These are phyloP conservation scores for Dorcus parallelipipedus DNA, from an alignment of 2,888 invertebrate genomes.

Conservation along the genomic window DNA sequence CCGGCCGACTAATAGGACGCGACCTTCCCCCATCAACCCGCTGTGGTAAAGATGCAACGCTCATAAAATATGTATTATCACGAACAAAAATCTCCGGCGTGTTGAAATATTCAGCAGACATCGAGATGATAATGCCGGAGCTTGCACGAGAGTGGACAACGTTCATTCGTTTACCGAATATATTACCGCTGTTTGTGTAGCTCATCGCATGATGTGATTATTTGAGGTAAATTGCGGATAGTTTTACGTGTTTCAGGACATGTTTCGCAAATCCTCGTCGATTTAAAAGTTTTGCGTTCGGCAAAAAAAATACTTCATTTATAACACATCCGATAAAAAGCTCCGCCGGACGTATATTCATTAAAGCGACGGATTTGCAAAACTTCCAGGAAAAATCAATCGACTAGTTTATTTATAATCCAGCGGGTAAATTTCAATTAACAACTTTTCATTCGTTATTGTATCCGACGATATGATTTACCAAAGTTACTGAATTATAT, in stretches of 20 bases:
- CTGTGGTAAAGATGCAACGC: conserved; percentile 37
- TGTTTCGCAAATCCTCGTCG: too few species aligned
- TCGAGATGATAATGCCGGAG: conserved; percentile 33
- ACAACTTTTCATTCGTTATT: too few species aligned
- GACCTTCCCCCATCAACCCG: conserved; percentile 6
- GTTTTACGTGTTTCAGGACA: background rate
- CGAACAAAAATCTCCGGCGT: conserved; percentile 48
- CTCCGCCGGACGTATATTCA: too few species aligned
- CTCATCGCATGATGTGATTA: conserved; percentile 5
- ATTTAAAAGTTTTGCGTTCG: too few species aligned
- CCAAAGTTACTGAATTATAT: too few species aligned
- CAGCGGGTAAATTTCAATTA: too few species aligned
- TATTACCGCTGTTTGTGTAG: conserved; percentile 34
- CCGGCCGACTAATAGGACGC: conserved; percentile 32
- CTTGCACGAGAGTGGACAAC: conserved; percentile 24
- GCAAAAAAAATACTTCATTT: too few species aligned
- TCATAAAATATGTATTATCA: conserved; percentile 51
- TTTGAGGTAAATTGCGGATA: background rate
- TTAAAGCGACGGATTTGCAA: too few species aligned
- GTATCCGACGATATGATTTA: too few species aligned
- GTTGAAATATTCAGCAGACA: conserved; percentile 45
- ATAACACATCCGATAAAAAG: too few species aligned
- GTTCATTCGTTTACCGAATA: conserved; percentile 33
- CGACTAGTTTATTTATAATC: too few species aligned
- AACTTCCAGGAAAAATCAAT: too few species aligned